Evolutionary conservation across 2,888 invertebrate species (phyloP).

Genomic region (Pycnomerus fuliginosus): DNA sequence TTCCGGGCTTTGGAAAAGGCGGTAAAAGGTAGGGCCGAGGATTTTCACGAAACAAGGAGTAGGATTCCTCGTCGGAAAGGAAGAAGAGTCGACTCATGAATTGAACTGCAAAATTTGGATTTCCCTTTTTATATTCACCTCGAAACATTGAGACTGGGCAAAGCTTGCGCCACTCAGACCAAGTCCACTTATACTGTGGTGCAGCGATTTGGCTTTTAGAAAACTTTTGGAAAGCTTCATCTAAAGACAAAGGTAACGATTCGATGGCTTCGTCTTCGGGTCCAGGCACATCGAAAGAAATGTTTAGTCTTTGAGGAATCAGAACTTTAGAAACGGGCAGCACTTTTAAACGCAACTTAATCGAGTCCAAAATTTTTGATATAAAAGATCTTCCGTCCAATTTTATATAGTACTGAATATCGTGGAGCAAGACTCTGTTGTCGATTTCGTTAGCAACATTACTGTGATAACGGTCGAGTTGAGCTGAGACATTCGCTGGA

Average conservation of each 20-base stretch:
- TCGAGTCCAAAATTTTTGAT: constrained; percentile 55
- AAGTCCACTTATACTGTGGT: constrained; percentile 50
- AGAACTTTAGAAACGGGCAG: constrained; percentile 47
- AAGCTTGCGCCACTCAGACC: constrained; percentile 59
- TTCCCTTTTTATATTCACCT: constrained; percentile 57
- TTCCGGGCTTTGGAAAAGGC: constrained; percentile 59
- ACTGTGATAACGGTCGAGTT: constrained; percentile 57
- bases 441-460: constrained; percentile 55
- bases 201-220: constrained; percentile 39
- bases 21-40: constrained; percentile 62
- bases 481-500: constrained; percentile 50
- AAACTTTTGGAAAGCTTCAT: constrained; percentile 46
- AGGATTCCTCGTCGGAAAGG: constrained; percentile 56
- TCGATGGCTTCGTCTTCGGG: constrained; percentile 18
- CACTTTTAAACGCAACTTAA: constrained; percentile 52
- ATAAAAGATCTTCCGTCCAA: constrained; percentile 59
- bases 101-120: constrained; percentile 57
- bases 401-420: constrained; percentile 59
- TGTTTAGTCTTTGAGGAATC: constrained; percentile 42
- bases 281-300: background rate
- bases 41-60: constrained; percentile 60
- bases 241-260: constrained; percentile 35
- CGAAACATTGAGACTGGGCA: constrained; percentile 66
- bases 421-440: constrained; percentile 55
- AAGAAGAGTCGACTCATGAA: constrained; percentile 65